These are phyloP conservation scores for Varanus komodoensis DNA, from an alignment of 2,113 vertebrate species.

Conservation along the genomic window DNA sequence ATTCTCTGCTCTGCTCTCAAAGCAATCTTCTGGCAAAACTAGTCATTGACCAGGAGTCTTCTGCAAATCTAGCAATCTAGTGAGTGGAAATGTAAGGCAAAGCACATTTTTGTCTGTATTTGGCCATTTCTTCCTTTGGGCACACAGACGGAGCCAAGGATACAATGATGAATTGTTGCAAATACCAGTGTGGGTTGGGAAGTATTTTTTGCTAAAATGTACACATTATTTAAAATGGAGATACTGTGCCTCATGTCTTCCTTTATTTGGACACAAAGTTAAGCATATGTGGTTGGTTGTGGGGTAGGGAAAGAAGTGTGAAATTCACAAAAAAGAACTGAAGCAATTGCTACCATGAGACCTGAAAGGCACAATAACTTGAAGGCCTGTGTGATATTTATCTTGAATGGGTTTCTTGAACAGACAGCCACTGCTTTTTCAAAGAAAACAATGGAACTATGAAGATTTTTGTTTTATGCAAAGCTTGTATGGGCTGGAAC, in stretches of 20 bases:
- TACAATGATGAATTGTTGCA: not conserved
- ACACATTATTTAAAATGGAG: not conserved
- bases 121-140: not conserved
- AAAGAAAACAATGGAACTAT: constrained; percentile 28
- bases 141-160: not conserved
- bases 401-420: constrained; percentile 39
- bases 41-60: not conserved
- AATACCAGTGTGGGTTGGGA: not conserved
- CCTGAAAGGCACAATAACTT: constrained; percentile 22
- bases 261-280: not conserved
- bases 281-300: not conserved
- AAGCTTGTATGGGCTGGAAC: not conserved
- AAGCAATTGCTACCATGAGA: constrained; percentile 17
- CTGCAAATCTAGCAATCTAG: not conserved
- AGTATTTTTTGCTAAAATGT: not conserved
- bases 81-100: not conserved
- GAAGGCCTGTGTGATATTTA: constrained; percentile 21
- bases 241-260: not conserved
- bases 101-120: not conserved
- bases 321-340: not conserved
- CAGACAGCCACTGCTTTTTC: constrained; percentile 31
- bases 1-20: not conserved
- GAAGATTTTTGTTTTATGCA: constrained; percentile 33
- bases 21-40: not conserved
- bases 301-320: not conserved